Conservation (phyloP, 2,797 vertebrate genomes). For the Cephalopachus bancanus region DNA sequence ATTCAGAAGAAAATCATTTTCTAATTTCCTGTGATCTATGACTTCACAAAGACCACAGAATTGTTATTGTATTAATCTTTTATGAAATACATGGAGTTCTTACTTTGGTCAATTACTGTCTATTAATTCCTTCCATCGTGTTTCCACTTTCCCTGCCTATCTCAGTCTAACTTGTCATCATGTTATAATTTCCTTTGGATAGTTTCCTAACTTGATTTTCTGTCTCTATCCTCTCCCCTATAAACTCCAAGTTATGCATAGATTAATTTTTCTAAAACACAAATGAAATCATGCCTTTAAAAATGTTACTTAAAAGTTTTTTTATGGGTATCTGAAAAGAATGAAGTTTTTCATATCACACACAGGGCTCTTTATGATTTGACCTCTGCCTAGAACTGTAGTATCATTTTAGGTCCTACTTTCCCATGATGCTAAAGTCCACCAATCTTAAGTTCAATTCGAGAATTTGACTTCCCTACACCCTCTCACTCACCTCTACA, state of each 20-base stretch:
- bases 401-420: neutral
- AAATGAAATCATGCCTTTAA: neutral
- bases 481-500: neutral
- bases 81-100: neutral
- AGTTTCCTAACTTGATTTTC: neutral
- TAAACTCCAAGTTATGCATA: neutral
- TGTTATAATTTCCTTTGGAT: neutral
- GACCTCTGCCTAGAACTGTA: neutral
- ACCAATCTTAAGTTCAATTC: neutral
- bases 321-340: neutral
- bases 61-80: neutral
- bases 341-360: neutral
- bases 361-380: neutral
- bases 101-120: neutral
- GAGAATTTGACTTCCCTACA: neutral
- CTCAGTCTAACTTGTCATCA: neutral
- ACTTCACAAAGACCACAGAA: neutral
- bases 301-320: neutral
- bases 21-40: neutral
- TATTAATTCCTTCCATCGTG: neutral
- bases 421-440: neutral
- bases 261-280: constrained; percentile 2
- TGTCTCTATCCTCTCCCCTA: neutral
- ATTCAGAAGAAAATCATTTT: neutral
- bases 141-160: neutral